Conservation (phyloP, 2,113 vertebrate genomes). For the Nerophis lumbriciformis region DNA sequence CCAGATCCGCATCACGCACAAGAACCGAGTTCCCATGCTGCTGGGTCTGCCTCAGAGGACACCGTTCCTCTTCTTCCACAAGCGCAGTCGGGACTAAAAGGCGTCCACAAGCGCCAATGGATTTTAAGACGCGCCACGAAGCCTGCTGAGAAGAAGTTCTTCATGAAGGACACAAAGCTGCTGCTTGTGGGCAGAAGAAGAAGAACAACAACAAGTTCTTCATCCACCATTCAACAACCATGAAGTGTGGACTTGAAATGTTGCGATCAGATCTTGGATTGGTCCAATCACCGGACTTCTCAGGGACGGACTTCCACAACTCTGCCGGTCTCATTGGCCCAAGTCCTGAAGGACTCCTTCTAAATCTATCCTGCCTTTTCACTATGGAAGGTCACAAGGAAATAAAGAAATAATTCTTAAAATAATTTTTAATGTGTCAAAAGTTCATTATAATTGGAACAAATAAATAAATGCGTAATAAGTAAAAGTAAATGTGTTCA, state of each 20-base stretch:
- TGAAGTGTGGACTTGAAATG: neutral
- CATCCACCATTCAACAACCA: no score
- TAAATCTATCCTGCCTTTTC: slow-evolving; percentile 61
- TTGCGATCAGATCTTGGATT: slow-evolving; percentile 1
- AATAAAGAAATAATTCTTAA: no score
- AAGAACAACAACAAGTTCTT: no score
- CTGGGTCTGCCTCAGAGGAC: slow-evolving; percentile 88
- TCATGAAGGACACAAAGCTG: slow-evolving; percentile 44
- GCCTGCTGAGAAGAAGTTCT: slow-evolving; percentile 21
- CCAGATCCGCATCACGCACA: slow-evolving; percentile 89
- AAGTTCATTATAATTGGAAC: no score
- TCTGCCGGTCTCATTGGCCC: slow-evolving; percentile 49
- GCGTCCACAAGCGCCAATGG: no score
- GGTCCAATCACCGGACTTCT: slow-evolving; percentile 30
- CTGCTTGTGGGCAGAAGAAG: no score
- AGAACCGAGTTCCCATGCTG: slow-evolving; percentile 94
- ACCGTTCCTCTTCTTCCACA: slow-evolving; percentile 88
- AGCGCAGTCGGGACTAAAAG: slow-evolving; percentile 77
- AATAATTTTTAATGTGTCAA: no score
- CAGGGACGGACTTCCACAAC: slow-evolving; percentile 25
- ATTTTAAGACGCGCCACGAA: no score
- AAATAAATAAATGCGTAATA: no score
- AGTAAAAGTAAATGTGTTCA: no score
- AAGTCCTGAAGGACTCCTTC: slow-evolving; percentile 35
- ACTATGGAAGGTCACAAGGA: slow-evolving; percentile 20